phyloP scores from a whole-genome alignment of 2,113 vertebrate species.

The Muntiacus muntjak region DNA sequence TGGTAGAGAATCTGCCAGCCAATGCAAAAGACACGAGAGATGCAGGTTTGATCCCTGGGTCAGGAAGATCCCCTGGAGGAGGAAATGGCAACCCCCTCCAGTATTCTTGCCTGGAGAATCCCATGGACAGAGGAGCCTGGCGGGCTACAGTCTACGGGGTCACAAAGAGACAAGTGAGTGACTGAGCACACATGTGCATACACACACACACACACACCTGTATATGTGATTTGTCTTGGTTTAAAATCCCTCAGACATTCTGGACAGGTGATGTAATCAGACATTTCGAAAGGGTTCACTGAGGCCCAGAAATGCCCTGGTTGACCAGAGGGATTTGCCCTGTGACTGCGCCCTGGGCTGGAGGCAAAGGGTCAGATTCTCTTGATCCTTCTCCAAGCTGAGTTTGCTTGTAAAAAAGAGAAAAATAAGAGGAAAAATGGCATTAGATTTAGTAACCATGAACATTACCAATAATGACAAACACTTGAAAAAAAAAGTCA shows the following conservation, averaged over 20 bases:
- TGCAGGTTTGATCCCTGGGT: not conserved
- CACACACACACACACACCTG: not conserved
- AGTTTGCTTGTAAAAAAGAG: not conserved
- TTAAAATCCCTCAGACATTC: not conserved
- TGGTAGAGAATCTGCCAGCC: not conserved
- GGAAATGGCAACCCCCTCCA: not conserved
- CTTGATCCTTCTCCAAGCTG: not conserved
- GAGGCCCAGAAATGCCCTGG: not conserved
- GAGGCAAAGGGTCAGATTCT: not conserved
- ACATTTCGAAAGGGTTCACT: not conserved
- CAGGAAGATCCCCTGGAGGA: not conserved
- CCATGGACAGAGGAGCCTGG: not conserved
- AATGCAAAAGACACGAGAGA: not conserved
- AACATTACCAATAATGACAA: not conserved
- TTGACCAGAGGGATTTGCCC: not conserved
- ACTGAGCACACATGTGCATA: fast-evolving
- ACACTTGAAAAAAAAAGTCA: not conserved
- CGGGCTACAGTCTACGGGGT: not conserved
- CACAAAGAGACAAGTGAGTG: not conserved
- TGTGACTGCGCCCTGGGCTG: not conserved
- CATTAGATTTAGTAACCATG: not conserved
- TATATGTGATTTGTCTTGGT: not conserved
- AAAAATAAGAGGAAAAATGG: not conserved
- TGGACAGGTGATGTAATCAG: not conserved
- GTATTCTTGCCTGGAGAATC: not conserved